Percentiles rank a stretch among this genome's conserved stretches.
These are phyloP conservation scores for Acronicta alni DNA, from an alignment of 2,888 invertebrate genomes.

Conservation along the genomic window DNA sequence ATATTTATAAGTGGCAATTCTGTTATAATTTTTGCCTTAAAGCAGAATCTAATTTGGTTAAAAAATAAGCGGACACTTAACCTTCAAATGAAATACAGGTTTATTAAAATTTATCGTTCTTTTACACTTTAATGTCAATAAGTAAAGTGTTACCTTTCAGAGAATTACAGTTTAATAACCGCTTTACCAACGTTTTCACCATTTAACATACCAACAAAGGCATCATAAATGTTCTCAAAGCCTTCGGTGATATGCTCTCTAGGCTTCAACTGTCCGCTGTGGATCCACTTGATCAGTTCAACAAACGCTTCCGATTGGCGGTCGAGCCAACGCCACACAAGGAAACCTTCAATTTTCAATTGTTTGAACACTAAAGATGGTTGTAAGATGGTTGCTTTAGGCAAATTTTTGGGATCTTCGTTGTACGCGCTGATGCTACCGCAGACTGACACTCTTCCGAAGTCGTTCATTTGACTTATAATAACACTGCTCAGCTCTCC, in stretches of 20 bases:
- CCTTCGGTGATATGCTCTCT: slow-evolving; percentile 91
- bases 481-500: slow-evolving; percentile 90
- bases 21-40: too few relatives aligned
- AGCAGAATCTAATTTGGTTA: too few relatives aligned
- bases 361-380: slow-evolving; percentile 88
- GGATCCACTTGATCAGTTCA: slow-evolving; percentile 90
- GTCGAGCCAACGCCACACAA: slow-evolving; percentile 83
- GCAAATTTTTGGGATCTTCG: slow-evolving; percentile 58
- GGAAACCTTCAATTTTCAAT: slow-evolving; percentile 91
- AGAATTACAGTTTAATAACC: slow-evolving; percentile 86
- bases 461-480: slow-evolving; percentile 88
- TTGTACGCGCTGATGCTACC: slow-evolving; percentile 78
- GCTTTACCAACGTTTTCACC: slow-evolving; percentile 92
- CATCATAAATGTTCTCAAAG: slow-evolving; percentile 91
- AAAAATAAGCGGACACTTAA: too few relatives aligned
- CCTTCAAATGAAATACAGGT: too few relatives aligned
- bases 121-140: too few relatives aligned
- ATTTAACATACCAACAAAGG: slow-evolving; percentile 90
- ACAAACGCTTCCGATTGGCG: slow-evolving; percentile 89
- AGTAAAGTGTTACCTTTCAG: not conserved
- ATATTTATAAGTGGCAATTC: too few relatives aligned
- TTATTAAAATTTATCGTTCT: too few relatives aligned
- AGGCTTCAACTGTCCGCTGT: slow-evolving; percentile 91
- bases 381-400: slow-evolving; percentile 85
- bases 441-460: slow-evolving; percentile 89